Evolutionary conservation across 2,113 vertebrate species (phyloP).

Genomic region (Gnathonemus longibarbis): DNA sequence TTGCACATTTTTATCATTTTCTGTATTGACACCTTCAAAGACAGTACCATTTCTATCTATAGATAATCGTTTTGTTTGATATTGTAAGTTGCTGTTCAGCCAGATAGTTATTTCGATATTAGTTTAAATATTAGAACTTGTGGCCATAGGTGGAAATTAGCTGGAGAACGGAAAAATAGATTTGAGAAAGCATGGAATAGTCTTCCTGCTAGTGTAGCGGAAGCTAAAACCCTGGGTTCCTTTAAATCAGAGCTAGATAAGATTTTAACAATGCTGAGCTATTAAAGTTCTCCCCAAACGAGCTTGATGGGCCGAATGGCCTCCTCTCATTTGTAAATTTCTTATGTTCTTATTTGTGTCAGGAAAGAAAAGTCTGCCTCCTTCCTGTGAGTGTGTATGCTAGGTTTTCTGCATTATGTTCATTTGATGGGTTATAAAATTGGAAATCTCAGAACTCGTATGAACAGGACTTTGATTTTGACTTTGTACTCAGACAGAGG

Average conservation of each 20-base stretch:
- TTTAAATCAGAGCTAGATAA: no score
- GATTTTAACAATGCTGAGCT: no score
- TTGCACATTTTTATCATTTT: not conserved
- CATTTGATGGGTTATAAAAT: not conserved
- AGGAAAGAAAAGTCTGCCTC: not conserved
- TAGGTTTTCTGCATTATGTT: not conserved
- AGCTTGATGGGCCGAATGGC: no score
- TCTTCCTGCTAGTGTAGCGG: no score
- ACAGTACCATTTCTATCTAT: not conserved
- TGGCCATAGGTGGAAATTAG: no score
- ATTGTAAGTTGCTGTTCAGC: not conserved
- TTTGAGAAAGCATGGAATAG: no score
- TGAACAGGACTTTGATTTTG: not conserved
- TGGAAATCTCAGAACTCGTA: not conserved
- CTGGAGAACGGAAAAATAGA: no score
- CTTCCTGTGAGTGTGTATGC: not conserved
- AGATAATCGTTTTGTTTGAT: not conserved
- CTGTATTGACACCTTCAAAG: not conserved
- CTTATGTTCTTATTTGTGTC: not conserved
- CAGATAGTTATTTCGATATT: no score
- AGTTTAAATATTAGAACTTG: no score
- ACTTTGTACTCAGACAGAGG: not conserved
- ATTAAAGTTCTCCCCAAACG: no score
- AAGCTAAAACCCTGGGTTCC: no score
- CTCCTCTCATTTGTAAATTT: no score